Evolutionary conservation across 2,113 vertebrate genomes (phyloP).

Genomic region (Aspiorhynchus laticeps): DNA sequence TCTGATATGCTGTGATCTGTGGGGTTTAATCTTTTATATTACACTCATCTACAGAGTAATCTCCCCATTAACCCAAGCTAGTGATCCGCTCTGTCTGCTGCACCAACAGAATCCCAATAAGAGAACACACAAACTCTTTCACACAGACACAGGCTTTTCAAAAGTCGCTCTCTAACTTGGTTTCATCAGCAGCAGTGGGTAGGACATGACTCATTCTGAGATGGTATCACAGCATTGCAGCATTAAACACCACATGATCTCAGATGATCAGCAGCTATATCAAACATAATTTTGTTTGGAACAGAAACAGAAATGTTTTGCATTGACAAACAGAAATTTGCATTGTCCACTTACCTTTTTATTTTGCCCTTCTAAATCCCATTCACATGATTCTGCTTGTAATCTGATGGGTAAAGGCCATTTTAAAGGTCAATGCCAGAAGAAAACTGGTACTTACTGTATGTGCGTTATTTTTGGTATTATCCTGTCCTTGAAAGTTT

Average conservation of each 20-base stretch:
- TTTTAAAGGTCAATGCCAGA: constrained; percentile 15
- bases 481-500: not conserved
- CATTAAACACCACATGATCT: constrained; percentile 17
- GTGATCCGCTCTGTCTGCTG: constrained; percentile 59
- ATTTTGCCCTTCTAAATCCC: not conserved
- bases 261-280: not conserved
- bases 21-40: constrained; percentile 32
- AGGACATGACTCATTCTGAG: constrained; percentile 1
- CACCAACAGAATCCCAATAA: constrained; percentile 59
- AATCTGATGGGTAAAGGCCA: not conserved
- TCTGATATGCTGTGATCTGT: constrained; percentile 15
- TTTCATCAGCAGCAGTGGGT: not conserved
- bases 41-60: constrained; percentile 61
- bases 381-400: not conserved
- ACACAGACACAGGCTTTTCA: constrained; percentile 14
- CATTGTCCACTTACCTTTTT: not conserved
- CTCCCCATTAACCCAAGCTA: constrained; percentile 60
- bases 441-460: not conserved
- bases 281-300: not conserved
- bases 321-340: not conserved
- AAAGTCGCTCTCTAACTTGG: not conserved
- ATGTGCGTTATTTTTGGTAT: not conserved
- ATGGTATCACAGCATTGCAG: constrained; percentile 10
- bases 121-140: constrained; percentile 44
- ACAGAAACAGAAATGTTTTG: not conserved